A percentile compares a stretch with the other conserved stretches of the same genome.
Evolutionary conservation across 2,888 invertebrate genomes (phyloP).

Genomic region (Phalangium opilio): DNA sequence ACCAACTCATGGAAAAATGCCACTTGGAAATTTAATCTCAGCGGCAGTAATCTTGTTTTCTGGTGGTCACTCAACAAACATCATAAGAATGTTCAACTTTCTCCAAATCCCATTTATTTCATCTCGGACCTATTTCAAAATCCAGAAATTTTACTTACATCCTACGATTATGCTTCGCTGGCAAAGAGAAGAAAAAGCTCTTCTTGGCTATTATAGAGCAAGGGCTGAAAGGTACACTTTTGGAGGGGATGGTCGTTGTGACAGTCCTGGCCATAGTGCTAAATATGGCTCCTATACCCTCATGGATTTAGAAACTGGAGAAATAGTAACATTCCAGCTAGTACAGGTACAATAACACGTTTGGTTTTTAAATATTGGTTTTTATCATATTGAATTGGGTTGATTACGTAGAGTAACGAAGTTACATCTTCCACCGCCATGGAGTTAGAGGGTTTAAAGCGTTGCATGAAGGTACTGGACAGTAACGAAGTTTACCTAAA

Average conservation of each 20-base stretch:
- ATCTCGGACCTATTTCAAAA: background rate
- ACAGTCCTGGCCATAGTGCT: background rate
- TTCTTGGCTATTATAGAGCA: background rate
- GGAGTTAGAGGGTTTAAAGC: background rate
- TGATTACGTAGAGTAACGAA: background rate
- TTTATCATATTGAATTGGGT: background rate
- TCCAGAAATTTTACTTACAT: background rate
- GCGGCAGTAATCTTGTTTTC: background rate
- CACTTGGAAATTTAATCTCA: background rate
- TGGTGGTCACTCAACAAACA: background rate
- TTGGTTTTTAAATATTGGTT: background rate
- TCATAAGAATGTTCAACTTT: background rate
- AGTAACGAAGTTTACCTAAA: background rate
- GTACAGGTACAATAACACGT: background rate
- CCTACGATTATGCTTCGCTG: background rate
- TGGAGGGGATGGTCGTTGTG: background rate
- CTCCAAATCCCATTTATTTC: background rate
- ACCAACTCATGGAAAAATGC: background rate
- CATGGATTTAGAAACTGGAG: background rate
- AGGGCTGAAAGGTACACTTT: background rate
- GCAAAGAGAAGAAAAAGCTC: background rate
- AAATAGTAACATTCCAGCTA: background rate
- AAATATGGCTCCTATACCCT: background rate
- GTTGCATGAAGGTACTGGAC: background rate
- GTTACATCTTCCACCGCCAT: background rate